phyloP scores from a whole-genome alignment of 2,888 invertebrate species.

The Ophraella communa region DNA sequence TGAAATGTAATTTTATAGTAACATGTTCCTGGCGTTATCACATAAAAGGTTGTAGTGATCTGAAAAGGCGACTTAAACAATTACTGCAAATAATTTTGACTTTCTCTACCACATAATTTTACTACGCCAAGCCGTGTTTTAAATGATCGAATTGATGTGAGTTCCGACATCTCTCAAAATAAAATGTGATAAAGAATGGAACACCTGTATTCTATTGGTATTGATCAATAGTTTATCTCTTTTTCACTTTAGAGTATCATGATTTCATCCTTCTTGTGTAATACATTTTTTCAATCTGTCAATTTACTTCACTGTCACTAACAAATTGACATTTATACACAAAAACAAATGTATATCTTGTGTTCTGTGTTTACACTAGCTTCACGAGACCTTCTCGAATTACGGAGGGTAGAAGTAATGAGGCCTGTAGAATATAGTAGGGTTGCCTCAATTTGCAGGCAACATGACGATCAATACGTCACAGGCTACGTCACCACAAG shows the following conservation, averaged over 20 bases:
- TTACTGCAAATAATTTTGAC: slow-evolving; percentile 5
- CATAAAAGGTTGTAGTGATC: slow-evolving; percentile 4
- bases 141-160: slow-evolving; percentile 22
- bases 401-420: no score
- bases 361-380: no score
- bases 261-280: background rate
- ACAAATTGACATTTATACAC: no score
- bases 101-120: slow-evolving; percentile 15
- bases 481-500: no score
- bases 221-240: background rate
- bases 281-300: background rate
- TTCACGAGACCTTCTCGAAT: no score
- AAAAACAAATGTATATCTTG: no score
- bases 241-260: background rate
- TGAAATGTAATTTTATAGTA: slow-evolving; percentile 14
- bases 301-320: no score
- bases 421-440: no score
- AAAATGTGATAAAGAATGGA: slow-evolving; percentile 6
- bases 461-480: no score
- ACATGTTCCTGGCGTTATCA: slow-evolving; percentile 9
- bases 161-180: slow-evolving; percentile 3
- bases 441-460: no score
- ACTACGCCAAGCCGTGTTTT: slow-evolving; percentile 25
- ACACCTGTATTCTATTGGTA: slow-evolving; percentile 1
- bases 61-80: slow-evolving; percentile 2